Evolutionary conservation across 2,113 vertebrate species (phyloP).

Genomic region (Tympanuchus pallidicinctus): DNA sequence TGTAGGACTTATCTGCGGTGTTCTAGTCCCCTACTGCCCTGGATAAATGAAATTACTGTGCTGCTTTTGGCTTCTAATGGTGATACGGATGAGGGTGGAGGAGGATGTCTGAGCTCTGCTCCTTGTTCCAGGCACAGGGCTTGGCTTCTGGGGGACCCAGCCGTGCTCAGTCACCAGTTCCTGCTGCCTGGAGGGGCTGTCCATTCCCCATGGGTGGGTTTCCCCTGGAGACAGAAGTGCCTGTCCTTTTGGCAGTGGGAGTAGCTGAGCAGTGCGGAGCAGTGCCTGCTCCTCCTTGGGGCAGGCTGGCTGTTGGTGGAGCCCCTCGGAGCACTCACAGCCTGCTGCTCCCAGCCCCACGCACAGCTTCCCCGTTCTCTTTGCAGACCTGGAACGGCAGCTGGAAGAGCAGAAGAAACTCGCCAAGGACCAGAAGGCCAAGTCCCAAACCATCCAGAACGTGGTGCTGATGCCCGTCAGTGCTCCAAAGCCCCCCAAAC

Average conservation of each 20-base stretch:
- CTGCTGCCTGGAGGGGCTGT: accelerated
- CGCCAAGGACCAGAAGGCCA: conserved; percentile 83
- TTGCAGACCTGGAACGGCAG: conserved; percentile 90
- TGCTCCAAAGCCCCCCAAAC: conserved; percentile 84
- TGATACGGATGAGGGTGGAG: neutral
- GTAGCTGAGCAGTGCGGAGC: neutral
- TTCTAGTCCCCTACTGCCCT: conserved; percentile 8
- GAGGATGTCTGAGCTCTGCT: neutral
- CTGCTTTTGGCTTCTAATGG: neutral
- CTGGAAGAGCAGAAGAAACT: conserved; percentile 94
- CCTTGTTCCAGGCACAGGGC: neutral
- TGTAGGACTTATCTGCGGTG: neutral
- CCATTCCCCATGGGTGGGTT: neutral
- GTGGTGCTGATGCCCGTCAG: conserved; percentile 84
- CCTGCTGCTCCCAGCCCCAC: neutral
- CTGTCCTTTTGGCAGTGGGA: neutral
- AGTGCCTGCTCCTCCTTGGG: neutral
- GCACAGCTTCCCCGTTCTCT: neutral
- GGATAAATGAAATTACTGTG: neutral
- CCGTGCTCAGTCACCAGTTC: neutral
- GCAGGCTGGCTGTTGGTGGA: neutral
- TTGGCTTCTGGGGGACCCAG: neutral
- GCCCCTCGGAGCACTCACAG: neutral
- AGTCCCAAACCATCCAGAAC: conserved; percentile 86
- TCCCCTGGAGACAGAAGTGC: neutral